Evolutionary conservation across 53 echinoderm and acorn worm species (phyloP), one percentile per base, ranked within the genome.

Genomic region (Zoroaster sp.): DNA sequence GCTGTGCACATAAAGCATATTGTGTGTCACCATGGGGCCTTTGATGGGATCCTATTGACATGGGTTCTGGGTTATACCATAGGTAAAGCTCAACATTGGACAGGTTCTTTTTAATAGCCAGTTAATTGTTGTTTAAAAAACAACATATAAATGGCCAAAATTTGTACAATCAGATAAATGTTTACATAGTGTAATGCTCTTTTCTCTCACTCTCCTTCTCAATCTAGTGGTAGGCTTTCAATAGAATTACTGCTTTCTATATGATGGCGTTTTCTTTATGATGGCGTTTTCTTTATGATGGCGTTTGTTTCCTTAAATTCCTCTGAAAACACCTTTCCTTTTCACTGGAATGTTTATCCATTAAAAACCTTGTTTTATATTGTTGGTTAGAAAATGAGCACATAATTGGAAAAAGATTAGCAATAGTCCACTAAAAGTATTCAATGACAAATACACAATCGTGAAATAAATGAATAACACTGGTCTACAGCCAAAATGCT

Each of bases 1-100:
- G 70, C 85, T 70, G 47, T 35, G 71, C 38, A 59, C 55, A 79
- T 23, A 79, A 25, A 52, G 25, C 63, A 55, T 37, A 79, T 79
- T 79, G 79, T 79, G 79, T 5, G 47, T 34, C 14, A 15, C 52
- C 12, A 15, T 28, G 11, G 46, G 23, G 18, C 32, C 18, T 76
- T 25, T 17, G 14, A 38, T 23, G 9, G 63, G 63, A 13, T 25
- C 55, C 37, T 39, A 21, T 59, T 79, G 63, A 59, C 11, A 55
- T 12, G 40, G 79, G 33, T 79, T 39, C 54, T 55, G 37, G 39
- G 37, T 63, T 63, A 36, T 39, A 15, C 33, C 35, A 5, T 54
- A 54, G 36, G 63, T 37, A 79, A 59, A 55, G 79, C 79, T 34
- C 38, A 20, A 10, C 52, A 51, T 63, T 38, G 35, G 7, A 59